A percentile compares a stretch with the other conserved stretches of the same genome.
Evolutionary conservation across 1,140 invertebrate species (phyloP).

Genomic region (Drosophila bocqueti): DNA sequence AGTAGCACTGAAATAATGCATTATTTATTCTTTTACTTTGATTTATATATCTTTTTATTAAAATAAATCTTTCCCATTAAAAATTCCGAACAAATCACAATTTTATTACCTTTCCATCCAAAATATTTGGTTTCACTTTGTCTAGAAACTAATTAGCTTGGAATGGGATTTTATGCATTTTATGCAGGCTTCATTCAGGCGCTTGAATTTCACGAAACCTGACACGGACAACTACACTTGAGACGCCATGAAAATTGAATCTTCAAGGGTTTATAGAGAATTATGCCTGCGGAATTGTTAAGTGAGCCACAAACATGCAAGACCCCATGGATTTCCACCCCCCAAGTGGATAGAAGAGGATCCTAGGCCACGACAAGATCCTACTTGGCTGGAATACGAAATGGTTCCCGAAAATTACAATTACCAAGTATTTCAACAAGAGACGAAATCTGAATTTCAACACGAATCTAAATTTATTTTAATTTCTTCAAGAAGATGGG

Average conservation of each 20-base stretch:
- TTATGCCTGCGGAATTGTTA: slow-evolving; percentile 45
- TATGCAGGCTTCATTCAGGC: slow-evolving; percentile 44
- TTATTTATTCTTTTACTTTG: too few relatives aligned
- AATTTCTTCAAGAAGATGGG: background rate
- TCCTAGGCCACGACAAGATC: background rate
- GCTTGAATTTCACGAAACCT: slow-evolving; percentile 38
- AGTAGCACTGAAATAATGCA: too few relatives aligned
- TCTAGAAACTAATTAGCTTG: slow-evolving; percentile 28
- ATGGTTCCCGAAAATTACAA: slow-evolving; percentile 23
- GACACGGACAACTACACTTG: slow-evolving; percentile 39
- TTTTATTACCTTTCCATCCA: background rate
- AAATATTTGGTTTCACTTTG: slow-evolving; percentile 20
- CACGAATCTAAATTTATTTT: slow-evolving; percentile 29
- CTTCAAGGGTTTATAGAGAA: slow-evolving; percentile 27
- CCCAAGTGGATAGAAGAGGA: slow-evolving; percentile 26
- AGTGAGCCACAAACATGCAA: slow-evolving; percentile 21
- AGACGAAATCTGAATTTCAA: slow-evolving; percentile 45
- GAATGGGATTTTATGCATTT: slow-evolving; percentile 12
- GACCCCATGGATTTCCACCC: background rate
- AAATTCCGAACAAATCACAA: background rate
- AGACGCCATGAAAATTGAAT: slow-evolving; percentile 26
- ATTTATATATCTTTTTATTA: background rate
- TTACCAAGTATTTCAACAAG: slow-evolving; percentile 37
- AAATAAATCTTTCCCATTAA: background rate
- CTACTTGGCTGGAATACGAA: slow-evolving; percentile 22